These are phyloP conservation scores for Darevskia mixta DNA, from an alignment of 2,797 vertebrate genomes.

Conservation along the genomic window DNA sequence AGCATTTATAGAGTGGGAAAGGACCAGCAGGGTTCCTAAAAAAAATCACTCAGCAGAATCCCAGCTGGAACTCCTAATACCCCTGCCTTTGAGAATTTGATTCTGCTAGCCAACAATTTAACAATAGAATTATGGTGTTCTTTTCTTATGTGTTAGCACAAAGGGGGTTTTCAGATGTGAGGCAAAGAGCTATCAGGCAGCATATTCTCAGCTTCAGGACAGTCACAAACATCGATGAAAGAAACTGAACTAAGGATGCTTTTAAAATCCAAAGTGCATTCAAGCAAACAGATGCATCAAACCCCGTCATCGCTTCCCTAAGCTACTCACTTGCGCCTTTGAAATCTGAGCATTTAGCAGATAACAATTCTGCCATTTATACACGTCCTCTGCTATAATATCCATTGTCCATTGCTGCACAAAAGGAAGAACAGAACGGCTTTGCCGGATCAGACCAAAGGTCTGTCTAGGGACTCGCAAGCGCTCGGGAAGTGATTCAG, in stretches of 20 bases:
- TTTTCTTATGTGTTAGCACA: conserved; percentile 16
- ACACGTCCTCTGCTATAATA: background rate
- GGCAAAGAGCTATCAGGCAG: conserved; percentile 26
- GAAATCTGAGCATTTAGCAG: conserved; percentile 18
- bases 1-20: conserved; percentile 22
- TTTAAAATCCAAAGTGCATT: conserved; percentile 23
- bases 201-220: conserved; percentile 29
- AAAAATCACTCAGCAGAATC: conserved; percentile 44
- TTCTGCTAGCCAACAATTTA: conserved; percentile 32
- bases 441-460: conserved; percentile 5
- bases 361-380: conserved; percentile 4
- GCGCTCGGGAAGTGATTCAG: background rate
- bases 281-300: background rate
- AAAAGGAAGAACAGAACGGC: background rate
- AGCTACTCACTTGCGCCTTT: conserved; percentile 16
- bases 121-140: conserved; percentile 28
- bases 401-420: background rate
- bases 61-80: conserved; percentile 49
- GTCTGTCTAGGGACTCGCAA: background rate
- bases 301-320: background rate
- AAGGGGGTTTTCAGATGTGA: conserved; percentile 43
- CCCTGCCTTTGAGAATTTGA: conserved; percentile 25
- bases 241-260: background rate
- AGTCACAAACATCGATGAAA: background rate
- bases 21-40: conserved; percentile 46